Evolutionary conservation across 2,888 invertebrate genomes (phyloP).

Genomic region (Netelia melanura): DNA sequence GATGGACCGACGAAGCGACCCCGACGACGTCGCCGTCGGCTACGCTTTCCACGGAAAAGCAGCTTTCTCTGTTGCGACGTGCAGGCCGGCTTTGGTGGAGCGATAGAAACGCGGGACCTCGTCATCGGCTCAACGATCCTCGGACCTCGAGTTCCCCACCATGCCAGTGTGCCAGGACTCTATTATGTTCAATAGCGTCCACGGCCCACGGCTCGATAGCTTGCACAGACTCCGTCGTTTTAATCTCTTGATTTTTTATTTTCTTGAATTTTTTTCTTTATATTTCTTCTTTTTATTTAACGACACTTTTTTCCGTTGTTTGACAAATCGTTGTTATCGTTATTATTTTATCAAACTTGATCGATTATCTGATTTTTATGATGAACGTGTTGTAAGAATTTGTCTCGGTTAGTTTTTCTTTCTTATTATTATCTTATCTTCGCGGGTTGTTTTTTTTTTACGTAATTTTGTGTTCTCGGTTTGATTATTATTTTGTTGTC

Average conservation of each 20-base stretch:
- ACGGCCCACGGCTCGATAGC: conserved; percentile 60
- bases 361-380: too few species aligned
- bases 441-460: background rate
- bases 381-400: too few species aligned
- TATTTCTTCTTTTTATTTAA: conserved; percentile 71
- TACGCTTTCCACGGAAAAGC: conserved; percentile 75
- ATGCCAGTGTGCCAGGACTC: conserved; percentile 70
- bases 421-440: background rate
- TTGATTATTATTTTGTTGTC: background rate
- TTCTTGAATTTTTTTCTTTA: background rate
- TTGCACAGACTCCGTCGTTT: conserved; percentile 58
- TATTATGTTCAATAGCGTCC: conserved; percentile 66
- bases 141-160: conserved; percentile 69
- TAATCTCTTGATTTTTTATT: conserved; percentile 8
- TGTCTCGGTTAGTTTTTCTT: conserved; percentile 15
- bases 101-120: conserved; percentile 71
- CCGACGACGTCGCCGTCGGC: conserved; percentile 74
- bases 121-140: conserved; percentile 75
- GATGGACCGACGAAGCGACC: conserved; percentile 70
- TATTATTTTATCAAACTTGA: background rate
- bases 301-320: conserved; percentile 16
- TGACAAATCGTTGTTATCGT: conserved; percentile 3
- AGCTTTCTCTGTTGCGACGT: conserved; percentile 73
- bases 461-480: background rate
- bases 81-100: conserved; percentile 75